Conservation (phyloP, 2,797 vertebrate species). For the Fistularia tabacaria region DNA sequence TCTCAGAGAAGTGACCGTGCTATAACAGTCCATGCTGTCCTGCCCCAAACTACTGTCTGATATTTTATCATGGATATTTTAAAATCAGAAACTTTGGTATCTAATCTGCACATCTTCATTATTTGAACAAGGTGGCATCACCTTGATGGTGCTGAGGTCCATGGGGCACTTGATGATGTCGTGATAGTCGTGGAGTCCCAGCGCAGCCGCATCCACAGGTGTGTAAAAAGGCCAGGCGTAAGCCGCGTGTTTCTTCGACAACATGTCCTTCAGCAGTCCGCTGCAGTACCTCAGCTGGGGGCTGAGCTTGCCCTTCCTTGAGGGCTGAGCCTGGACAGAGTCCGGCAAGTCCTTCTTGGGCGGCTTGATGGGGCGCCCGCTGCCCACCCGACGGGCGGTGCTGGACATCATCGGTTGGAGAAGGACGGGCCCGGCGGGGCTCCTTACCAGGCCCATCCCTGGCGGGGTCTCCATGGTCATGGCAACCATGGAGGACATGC, state of each 20-base stretch:
- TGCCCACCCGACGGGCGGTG: slow-evolving; percentile 79
- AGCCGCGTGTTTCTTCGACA: slow-evolving; percentile 85
- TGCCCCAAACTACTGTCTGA: background rate
- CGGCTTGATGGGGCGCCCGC: slow-evolving; percentile 91
- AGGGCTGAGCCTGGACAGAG: slow-evolving; percentile 82
- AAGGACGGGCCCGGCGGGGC: slow-evolving; percentile 70
- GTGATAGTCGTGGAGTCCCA: slow-evolving; percentile 90
- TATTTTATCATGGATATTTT: too few relatives aligned
- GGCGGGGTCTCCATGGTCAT: slow-evolving; percentile 67
- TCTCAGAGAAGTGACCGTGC: too few relatives aligned
- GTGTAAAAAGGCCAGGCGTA: slow-evolving; percentile 92
- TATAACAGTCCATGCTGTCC: background rate
- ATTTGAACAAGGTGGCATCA: slow-evolving; percentile 34
- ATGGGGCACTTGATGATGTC: slow-evolving; percentile 96
- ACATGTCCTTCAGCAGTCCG: slow-evolving; percentile 87
- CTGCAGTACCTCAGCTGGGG: slow-evolving; percentile 90
- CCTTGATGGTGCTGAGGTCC: slow-evolving; percentile 92
- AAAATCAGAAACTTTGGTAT: too few relatives aligned
- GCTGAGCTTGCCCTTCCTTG: slow-evolving; percentile 83
- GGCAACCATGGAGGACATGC: slow-evolving; percentile 77
- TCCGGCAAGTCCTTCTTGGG: slow-evolving; percentile 90
- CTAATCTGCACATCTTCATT: too few relatives aligned
- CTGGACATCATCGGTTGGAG: slow-evolving; percentile 69
- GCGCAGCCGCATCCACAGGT: slow-evolving; percentile 75
- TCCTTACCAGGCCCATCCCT: slow-evolving; percentile 69